Evolutionary conservation across 2,888 invertebrate species (phyloP).

Genomic region (Artemia sp.): DNA sequence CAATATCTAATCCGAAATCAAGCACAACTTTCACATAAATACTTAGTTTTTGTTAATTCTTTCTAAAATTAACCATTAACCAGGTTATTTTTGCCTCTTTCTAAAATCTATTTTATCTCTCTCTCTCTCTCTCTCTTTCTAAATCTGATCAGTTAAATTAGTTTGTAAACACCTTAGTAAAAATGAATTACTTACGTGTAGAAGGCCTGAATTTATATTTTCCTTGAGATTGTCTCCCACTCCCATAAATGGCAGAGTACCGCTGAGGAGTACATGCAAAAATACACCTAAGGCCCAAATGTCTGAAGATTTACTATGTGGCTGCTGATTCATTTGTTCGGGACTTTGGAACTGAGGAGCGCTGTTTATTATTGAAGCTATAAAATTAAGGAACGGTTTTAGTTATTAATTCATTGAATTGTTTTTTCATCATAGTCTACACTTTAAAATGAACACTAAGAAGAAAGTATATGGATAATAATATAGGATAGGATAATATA

Average conservation of each 20-base stretch:
- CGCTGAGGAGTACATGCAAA: conserved; percentile 79
- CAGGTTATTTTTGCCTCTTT: no score
- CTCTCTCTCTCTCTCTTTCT: conserved; percentile 52
- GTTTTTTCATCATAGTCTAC: no score
- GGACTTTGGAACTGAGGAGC: neutral
- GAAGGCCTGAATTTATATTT: conserved; percentile 64
- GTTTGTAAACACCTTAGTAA: conserved; percentile 21
- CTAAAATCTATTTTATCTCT: no score
- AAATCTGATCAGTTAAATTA: conserved; percentile 75
- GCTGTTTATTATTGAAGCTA: neutral
- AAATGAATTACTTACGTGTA: conserved; percentile 43
- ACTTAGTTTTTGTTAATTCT: no score
- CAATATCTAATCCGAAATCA: no score
- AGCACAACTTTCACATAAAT: no score
- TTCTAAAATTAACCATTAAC: no score
- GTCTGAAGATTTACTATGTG: conserved; percentile 64
- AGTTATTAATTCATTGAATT: no score
- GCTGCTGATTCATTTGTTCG: conserved; percentile 10
- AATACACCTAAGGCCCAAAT: conserved; percentile 95
- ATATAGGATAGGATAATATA: no score
- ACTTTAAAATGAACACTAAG: conserved; percentile 15
- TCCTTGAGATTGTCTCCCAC: conserved; percentile 82
- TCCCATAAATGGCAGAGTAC: conserved; percentile 85
- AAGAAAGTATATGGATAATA: conserved; percentile 18
- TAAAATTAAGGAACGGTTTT: neutral